These are phyloP conservation scores for Cyprinella venusta DNA, from an alignment of 2,797 vertebrate genomes.

Conservation along the genomic window DNA sequence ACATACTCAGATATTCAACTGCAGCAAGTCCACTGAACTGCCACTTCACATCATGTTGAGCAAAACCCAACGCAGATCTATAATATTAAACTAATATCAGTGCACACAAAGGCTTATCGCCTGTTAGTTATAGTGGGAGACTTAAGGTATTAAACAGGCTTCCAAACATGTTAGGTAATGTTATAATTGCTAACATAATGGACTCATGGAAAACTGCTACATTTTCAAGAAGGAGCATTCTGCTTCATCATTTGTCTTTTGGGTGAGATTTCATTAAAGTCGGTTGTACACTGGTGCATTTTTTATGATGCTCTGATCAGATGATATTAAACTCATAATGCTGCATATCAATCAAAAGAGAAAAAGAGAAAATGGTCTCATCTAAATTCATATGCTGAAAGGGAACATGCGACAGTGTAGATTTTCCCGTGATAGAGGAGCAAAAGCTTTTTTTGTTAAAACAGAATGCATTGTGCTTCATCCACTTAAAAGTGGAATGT, in stretches of 20 bases:
- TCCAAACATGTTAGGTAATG: too few species aligned
- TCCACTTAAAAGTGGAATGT: constrained; percentile 41
- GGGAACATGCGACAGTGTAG: constrained; percentile 25
- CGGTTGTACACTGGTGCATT: constrained; percentile 49
- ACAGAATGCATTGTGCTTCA: constrained; percentile 37
- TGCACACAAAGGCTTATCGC: too few species aligned
- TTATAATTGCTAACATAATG: too few species aligned
- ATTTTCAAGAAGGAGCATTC: constrained; percentile 34
- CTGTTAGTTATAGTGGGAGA: too few species aligned
- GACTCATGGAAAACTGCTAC: background rate
- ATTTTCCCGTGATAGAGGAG: constrained; percentile 32
- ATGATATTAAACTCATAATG: constrained; percentile 44
- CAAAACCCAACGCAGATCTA: too few species aligned
- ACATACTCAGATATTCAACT: too few species aligned
- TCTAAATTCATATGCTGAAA: constrained; percentile 49
- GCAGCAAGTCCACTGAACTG: too few species aligned
- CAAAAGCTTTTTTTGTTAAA: constrained; percentile 32
- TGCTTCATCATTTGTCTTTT: constrained; percentile 47
- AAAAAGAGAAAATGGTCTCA: constrained; percentile 51
- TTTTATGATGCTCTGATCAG: constrained; percentile 55
- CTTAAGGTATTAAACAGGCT: too few species aligned
- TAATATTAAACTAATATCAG: too few species aligned
- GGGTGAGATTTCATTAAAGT: constrained; percentile 49
- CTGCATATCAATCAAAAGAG: constrained; percentile 46
- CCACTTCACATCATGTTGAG: too few species aligned